Conservation (phyloP, 2,113 vertebrate genomes). For the Thunnus thynnus region DNA sequence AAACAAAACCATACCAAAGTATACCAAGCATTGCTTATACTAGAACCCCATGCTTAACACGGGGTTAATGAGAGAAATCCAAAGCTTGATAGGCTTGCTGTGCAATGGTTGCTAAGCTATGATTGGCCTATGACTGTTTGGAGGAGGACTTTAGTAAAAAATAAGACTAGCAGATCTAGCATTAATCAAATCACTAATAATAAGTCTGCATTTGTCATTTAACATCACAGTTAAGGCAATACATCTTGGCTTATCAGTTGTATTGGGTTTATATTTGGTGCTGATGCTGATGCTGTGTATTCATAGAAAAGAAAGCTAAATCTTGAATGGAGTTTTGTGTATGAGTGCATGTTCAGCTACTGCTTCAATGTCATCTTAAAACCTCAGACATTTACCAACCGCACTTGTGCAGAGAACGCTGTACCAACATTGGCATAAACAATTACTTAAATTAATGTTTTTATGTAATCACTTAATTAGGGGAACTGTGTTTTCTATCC, state of each 20-base stretch:
- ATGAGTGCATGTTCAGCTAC: no score
- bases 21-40: no score
- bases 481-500: neutral
- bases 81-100: no score
- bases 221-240: no score
- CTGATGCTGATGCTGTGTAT: neutral
- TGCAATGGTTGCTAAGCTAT: neutral
- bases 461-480: conserved; percentile 31
- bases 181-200: no score
- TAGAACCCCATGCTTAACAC: no score
- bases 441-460: conserved; percentile 5
- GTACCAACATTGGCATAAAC: neutral
- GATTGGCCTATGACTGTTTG: neutral
- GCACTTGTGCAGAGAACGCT: conserved; percentile 5
- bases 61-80: no score
- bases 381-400: neutral
- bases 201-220: no score
- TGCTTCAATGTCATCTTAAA: neutral
- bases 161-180: neutral
- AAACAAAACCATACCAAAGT: no score
- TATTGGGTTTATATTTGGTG: neutral
- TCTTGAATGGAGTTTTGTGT: neutral
- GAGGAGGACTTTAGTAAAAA: neutral
- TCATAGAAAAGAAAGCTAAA: neutral
- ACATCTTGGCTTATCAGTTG: no score